phyloP scores from a whole-genome alignment of 2,797 vertebrate species.

The Coreius guichenoti region DNA sequence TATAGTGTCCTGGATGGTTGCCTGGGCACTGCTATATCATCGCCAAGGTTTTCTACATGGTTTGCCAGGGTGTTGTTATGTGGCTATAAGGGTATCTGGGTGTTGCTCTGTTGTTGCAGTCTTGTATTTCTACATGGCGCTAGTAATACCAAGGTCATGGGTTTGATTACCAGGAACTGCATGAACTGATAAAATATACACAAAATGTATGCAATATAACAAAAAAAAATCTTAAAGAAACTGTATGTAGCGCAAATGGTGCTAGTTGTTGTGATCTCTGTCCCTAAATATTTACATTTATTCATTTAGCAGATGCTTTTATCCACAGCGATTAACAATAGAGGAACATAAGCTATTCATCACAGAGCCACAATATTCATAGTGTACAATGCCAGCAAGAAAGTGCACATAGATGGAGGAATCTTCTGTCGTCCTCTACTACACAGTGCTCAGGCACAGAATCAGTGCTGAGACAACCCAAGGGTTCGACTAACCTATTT shows the following conservation, averaged over 20 bases:
- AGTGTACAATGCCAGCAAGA: neutral
- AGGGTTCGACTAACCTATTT: conserved; percentile 49
- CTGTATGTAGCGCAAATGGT: neutral
- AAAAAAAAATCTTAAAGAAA: neutral
- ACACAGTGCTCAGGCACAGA: conserved; percentile 25
- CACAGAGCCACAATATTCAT: neutral
- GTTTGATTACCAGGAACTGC: neutral
- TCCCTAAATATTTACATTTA: neutral
- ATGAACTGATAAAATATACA: neutral
- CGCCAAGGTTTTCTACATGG: neutral
- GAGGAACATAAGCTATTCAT: neutral
- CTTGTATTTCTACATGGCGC: neutral
- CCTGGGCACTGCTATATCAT: neutral
- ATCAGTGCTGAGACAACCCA: conserved; percentile 26
- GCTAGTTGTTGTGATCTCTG: neutral
- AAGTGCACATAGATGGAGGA: neutral
- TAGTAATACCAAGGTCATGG: neutral
- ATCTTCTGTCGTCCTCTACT: neutral
- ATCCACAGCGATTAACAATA: neutral
- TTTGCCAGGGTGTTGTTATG: neutral
- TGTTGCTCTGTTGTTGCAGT: neutral
- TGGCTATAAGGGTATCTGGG: neutral
- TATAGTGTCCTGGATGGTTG: neutral
- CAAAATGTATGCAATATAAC: neutral
- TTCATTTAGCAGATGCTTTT: neutral